A percentile compares a stretch with the other conserved stretches of the same genome.
Conservation (phyloP, 2,113 vertebrate genomes). For the Urocolius indicus region DNA sequence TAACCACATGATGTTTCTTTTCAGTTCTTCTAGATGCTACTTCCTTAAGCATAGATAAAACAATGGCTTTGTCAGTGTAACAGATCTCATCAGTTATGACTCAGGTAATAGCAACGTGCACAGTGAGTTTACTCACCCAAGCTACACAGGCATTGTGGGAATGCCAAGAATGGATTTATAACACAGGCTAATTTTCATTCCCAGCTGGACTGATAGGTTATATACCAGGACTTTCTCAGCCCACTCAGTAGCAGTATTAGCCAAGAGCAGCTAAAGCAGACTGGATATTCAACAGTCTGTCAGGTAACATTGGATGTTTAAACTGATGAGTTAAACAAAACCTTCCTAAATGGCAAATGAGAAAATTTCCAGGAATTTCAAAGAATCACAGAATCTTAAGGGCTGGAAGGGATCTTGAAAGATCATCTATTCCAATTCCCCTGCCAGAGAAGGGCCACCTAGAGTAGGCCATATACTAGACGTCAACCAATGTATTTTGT, state of each 20-base stretch:
- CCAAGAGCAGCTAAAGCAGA: neutral
- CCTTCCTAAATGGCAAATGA: neutral
- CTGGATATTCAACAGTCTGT: neutral
- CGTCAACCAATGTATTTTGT: neutral
- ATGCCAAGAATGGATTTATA: neutral
- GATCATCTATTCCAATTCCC: too few relatives aligned
- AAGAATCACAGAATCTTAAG: too few relatives aligned
- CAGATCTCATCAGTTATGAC: neutral
- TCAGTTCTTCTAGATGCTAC: neutral
- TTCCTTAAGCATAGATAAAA: neutral
- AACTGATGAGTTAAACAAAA: neutral
- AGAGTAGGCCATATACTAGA: neutral
- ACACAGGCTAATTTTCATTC: neutral
- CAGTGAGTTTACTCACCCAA: neutral
- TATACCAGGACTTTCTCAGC: neutral
- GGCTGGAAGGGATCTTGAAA: too few relatives aligned
- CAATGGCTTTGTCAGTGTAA: neutral
- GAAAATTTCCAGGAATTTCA: neutral
- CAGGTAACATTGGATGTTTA: neutral
- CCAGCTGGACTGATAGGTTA: neutral
- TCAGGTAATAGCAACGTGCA: neutral
- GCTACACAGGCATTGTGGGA: accelerated
- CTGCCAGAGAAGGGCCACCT: too few relatives aligned
- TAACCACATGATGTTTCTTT: neutral
- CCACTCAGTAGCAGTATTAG: neutral